Percentiles rank a stretch among this genome's conserved stretches.
Evolutionary conservation across 1,140 invertebrate genomes (phyloP).

Genomic region (Triops longicaudatus): DNA sequence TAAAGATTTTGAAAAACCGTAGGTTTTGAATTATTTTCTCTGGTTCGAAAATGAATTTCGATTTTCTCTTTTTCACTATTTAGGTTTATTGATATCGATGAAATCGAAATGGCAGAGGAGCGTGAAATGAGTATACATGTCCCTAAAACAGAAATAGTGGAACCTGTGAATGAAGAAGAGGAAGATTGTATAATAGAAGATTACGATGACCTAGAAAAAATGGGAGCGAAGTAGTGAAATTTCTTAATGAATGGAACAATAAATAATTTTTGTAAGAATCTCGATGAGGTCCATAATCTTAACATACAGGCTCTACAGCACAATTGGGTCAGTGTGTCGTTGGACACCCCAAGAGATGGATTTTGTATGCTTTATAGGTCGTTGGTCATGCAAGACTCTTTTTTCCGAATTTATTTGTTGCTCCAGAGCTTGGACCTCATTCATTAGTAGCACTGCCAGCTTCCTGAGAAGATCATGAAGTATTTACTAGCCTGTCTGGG

Average conservation of each 20-base stretch:
- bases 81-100: background rate
- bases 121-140: background rate
- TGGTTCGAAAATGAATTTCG: background rate
- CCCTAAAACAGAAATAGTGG: background rate
- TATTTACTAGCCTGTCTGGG: background rate
- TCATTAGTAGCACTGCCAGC: background rate
- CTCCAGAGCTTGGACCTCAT: background rate
- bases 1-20: background rate
- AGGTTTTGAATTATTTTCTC: background rate
- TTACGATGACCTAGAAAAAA: constrained; percentile 3
- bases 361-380: background rate
- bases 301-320: background rate
- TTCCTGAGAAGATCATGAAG: background rate
- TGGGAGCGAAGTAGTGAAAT: background rate
- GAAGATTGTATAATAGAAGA: background rate
- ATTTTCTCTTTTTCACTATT: background rate
- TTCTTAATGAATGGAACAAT: background rate
- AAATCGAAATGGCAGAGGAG: background rate
- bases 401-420: background rate
- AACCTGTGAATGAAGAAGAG: background rate
- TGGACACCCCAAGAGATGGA: background rate
- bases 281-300: background rate
- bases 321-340: background rate
- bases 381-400: background rate
- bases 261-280: background rate